A percentile compares a stretch with the other conserved stretches of the same genome.
phyloP scores from a whole-genome alignment of 1,140 invertebrate genomes.

The Cecropterus lyciades region DNA sequence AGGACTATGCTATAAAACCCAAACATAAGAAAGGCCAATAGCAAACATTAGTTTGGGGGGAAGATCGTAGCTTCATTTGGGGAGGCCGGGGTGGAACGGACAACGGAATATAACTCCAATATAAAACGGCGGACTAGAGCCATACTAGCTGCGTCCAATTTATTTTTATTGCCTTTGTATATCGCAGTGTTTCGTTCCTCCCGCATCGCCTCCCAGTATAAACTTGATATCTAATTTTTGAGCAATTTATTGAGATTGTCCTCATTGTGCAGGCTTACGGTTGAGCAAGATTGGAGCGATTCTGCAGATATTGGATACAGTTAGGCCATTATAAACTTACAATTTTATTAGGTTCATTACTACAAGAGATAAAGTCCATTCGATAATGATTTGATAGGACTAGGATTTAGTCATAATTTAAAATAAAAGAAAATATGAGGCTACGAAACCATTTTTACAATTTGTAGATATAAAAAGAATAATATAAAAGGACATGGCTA shows the following conservation, averaged over 20 bases:
- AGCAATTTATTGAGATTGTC: constrained; percentile 52
- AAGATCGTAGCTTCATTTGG: constrained; percentile 32
- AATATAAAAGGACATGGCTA: too few species aligned
- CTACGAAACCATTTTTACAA: too few species aligned
- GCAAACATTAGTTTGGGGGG: constrained; percentile 15
- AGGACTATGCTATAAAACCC: neutral
- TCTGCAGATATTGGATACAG: neutral
- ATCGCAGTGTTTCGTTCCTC: constrained; percentile 40
- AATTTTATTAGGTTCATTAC: neutral
- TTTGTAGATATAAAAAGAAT: too few species aligned
- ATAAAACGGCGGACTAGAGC: constrained; percentile 38
- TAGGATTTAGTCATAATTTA: too few species aligned
- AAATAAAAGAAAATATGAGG: too few species aligned
- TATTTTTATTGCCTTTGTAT: constrained; percentile 60
- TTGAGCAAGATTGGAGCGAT: neutral
- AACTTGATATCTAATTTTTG: constrained; percentile 56
- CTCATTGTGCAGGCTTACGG: constrained; percentile 12
- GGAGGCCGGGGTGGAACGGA: constrained; percentile 39
- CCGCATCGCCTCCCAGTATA: constrained; percentile 40
- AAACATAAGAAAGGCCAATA: constrained; percentile 8
- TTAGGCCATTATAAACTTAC: neutral
- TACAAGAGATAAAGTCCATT: neutral
- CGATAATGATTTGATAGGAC: too few species aligned
- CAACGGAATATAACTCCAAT: constrained; percentile 48
- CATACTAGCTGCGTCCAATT: constrained; percentile 50